Evolutionary conservation across 53 echinoderm and acorn worm genomes (phyloP).

Genomic region (Holothuria leucospilota): DNA sequence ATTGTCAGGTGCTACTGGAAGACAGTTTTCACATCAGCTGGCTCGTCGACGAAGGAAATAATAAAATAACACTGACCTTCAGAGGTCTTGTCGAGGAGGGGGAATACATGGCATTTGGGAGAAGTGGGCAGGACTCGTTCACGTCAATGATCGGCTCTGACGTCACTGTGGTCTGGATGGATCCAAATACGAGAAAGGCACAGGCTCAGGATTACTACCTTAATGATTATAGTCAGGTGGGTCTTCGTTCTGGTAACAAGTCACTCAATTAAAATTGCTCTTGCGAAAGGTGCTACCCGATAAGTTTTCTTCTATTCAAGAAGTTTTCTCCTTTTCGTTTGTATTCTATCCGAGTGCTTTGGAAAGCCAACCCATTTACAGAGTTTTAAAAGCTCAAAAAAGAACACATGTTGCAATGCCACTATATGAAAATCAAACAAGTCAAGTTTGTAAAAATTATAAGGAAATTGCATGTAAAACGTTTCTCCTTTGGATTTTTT

Average conservation of each 20-base stretch:
- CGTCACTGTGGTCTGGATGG: conserved; percentile 81
- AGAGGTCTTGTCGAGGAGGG: conserved; percentile 52
- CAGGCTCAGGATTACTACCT: conserved; percentile 79
- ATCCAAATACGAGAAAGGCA: conserved; percentile 22
- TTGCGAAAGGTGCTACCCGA: too few relatives aligned
- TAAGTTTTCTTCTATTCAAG: too few relatives aligned
- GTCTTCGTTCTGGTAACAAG: not conserved
- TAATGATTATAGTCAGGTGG: conserved; percentile 67
- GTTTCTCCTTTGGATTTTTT: too few relatives aligned
- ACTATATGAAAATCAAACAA: too few relatives aligned
- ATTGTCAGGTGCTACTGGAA: conserved; percentile 77
- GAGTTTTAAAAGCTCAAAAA: too few relatives aligned
- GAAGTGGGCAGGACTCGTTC: conserved; percentile 68
- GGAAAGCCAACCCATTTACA: too few relatives aligned
- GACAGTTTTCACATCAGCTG: conserved; percentile 82
- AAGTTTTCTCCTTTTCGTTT: too few relatives aligned
- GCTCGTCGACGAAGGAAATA: not conserved
- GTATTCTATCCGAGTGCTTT: too few relatives aligned
- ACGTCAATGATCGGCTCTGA: conserved; percentile 85
- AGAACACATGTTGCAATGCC: too few relatives aligned
- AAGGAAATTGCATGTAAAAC: too few relatives aligned
- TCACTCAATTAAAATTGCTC: too few relatives aligned
- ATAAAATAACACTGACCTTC: conserved; percentile 63
- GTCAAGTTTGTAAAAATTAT: too few relatives aligned
- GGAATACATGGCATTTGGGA: conserved; percentile 80